phyloP scores from a whole-genome alignment of 1,140 invertebrate genomes.

The Lucilia cuprina region DNA sequence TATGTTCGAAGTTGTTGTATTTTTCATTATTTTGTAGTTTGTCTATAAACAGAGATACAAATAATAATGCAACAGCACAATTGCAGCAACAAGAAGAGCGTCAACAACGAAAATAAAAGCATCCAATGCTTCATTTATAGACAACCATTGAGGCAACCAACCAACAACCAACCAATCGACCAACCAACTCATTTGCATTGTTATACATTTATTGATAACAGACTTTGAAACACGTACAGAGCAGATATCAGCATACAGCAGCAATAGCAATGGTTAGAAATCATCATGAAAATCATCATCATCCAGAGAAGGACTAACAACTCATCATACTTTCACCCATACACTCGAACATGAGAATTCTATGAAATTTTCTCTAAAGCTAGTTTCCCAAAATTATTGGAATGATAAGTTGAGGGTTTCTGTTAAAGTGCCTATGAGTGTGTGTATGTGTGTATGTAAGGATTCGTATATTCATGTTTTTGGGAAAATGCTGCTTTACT shows the following conservation, averaged over 20 bases:
- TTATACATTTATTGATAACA: background rate
- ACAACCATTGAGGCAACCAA: background rate
- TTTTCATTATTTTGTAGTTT: background rate
- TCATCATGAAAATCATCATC: background rate
- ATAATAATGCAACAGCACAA: background rate
- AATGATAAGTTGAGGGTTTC: background rate
- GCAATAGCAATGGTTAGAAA: background rate
- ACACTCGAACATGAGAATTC: background rate
- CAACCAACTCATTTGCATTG: constrained; percentile 8
- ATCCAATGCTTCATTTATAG: background rate
- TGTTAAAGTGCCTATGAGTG: background rate
- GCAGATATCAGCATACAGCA: background rate
- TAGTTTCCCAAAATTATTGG: background rate
- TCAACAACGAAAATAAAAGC: background rate
- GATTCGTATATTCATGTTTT: background rate
- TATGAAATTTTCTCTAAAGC: background rate
- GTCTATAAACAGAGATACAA: background rate
- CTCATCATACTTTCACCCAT: background rate
- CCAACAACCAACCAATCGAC: background rate
- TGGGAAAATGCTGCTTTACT: too few species aligned
- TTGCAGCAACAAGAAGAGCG: background rate
- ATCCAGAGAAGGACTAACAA: background rate
- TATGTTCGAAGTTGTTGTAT: background rate
- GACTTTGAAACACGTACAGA: background rate
- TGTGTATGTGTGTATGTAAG: background rate